Percentiles rank a stretch among this genome's conserved stretches.
These are phyloP conservation scores for Lottia gigantea DNA, from an alignment of 2,888 invertebrate genomes.

Conservation along the genomic window DNA sequence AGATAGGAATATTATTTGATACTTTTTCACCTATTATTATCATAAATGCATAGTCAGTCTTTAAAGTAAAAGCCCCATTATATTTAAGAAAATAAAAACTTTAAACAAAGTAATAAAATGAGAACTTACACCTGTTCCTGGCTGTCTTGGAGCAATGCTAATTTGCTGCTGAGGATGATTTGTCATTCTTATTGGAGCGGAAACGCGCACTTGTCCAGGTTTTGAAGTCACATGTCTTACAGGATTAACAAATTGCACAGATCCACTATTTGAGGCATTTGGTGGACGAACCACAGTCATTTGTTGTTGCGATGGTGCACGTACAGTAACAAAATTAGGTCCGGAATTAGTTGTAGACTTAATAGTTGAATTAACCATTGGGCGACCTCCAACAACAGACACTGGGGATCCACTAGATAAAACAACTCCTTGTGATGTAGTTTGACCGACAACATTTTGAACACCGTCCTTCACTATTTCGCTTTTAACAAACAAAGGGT, in stretches of 20 bases:
- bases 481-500: constrained; percentile 12
- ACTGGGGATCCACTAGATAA: constrained; percentile 16
- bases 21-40: too few species aligned
- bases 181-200: constrained; percentile 30
- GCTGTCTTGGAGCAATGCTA: constrained; percentile 57
- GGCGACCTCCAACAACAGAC: constrained; percentile 11
- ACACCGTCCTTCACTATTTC: constrained; percentile 12
- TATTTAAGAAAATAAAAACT: too few species aligned
- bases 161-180: constrained; percentile 51
- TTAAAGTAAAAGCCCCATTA: too few species aligned
- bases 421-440: constrained; percentile 13
- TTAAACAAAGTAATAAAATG: too few species aligned
- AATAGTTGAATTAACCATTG: constrained; percentile 9
- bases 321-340: constrained; percentile 54
- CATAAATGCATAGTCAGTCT: too few species aligned
- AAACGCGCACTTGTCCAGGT: constrained; percentile 27
- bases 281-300: constrained; percentile 50
- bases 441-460: constrained; percentile 5
- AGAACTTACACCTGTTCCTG: constrained; percentile 45
- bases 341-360: constrained; percentile 27
- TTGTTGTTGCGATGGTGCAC: constrained; percentile 47
- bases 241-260: constrained; percentile 2
- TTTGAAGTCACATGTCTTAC: constrained; percentile 22
- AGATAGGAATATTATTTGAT: too few species aligned
- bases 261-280: constrained; percentile 45